Base-by-base conservation (phyloP, 2,797 vertebrate genomes). In the Pangasius sanitwongsei region DNA sequence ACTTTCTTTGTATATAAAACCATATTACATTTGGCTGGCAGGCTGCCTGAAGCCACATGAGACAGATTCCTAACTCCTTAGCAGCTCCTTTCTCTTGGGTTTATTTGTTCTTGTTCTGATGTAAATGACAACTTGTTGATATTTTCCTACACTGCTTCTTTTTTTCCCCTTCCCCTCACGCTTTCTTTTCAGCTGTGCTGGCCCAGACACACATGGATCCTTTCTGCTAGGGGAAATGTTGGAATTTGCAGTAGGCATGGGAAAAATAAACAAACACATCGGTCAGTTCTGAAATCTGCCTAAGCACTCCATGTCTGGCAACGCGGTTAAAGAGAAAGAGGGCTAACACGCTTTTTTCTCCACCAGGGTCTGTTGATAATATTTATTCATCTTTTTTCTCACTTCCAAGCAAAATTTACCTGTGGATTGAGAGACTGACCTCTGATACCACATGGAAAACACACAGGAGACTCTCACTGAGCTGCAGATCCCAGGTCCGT, bases 1-100 rank as follows among this genome's bases (percentile, higher is more conserved):
- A 92, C 96, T 97, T 97, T 96, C 95, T 96, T 97, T 96, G 96
- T 97, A 96, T 97, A 95, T 94, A 96, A 97, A 97, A 97, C 96
- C 96, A 94, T 96, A 96, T 96, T 94, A 96, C 96, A 96, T 94
- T 95, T 95, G 93, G 91, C 95, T 97, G 96, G 97, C 96, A 94
- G 94, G 93, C 95, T 89, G 94, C 96, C 96, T 95, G 90, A 92
- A 93, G 94, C 94, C 94, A 96, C 96, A 96, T 95, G 95, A 97
- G 95, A 95, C 96, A 95, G 94, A 95, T 97, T 96, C 95, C 94
- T 94, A 83, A 91, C 93, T 94, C 95, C 94, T 96, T 94, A 92
- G 94, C 95, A 91, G 93, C 87, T 94, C 86, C 87, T 92, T 94
- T 90, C 92, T 94, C 92, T 63, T 87, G 63, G 92, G 86, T 90